Evolutionary conservation across 2,888 invertebrate species (phyloP).

Genomic region (Tholera decimalis): DNA sequence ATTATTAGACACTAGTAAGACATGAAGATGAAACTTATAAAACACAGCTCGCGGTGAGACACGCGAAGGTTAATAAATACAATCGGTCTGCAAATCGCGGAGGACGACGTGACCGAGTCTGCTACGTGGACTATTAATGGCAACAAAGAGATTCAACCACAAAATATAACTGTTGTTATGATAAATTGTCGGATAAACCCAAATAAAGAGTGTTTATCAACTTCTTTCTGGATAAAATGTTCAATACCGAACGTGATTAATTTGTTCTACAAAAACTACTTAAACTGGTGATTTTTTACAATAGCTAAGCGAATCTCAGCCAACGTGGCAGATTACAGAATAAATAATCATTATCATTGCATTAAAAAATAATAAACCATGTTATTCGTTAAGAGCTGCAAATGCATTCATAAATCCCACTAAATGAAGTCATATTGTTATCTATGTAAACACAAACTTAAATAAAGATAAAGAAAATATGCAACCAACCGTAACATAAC

Average conservation of each 20-base stretch:
- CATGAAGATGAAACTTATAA: conserved; percentile 37
- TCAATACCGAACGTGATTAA: conserved; percentile 23
- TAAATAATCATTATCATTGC: conserved; percentile 25
- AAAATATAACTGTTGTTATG: conserved; percentile 49
- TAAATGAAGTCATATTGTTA: conserved; percentile 9
- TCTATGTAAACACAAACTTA: conserved; percentile 24
- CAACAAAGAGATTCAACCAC: conserved; percentile 70
- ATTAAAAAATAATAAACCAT: conserved; percentile 33
- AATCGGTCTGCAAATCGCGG: conserved; percentile 74
- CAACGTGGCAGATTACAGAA: conserved; percentile 27
- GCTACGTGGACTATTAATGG: conserved; percentile 70
- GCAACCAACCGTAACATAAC: conserved; percentile 8
- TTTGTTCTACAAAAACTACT: conserved; percentile 4
- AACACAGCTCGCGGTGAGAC: conserved; percentile 56
- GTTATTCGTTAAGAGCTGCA: conserved; percentile 40
- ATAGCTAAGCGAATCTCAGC: conserved; percentile 4
- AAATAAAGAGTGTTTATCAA: conserved; percentile 26
- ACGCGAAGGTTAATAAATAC: conserved; percentile 79
- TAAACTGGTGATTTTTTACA: conserved; percentile 12
- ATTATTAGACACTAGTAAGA: conserved; percentile 45
- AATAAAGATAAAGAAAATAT: conserved; percentile 29
- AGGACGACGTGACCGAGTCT: conserved; percentile 77
- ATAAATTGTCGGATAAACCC: conserved; percentile 43
- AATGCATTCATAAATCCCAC: conserved; percentile 11
- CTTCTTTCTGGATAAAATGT: conserved; percentile 5